These are phyloP conservation scores for Monopis laevigella DNA, from an alignment of 2,888 invertebrate genomes.

Conservation along the genomic window DNA sequence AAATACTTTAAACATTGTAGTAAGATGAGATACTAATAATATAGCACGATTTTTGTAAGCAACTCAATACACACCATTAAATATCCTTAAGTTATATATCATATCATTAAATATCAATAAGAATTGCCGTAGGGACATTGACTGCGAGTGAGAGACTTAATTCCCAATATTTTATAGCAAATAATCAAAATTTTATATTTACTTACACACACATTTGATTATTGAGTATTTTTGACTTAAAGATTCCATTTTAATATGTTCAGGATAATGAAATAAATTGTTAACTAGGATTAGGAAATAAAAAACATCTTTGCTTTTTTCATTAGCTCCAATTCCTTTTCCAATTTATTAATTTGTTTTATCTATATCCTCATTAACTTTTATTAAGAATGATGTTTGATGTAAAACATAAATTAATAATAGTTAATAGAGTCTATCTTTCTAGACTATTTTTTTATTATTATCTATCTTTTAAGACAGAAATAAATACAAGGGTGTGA, in stretches of 20 bases:
- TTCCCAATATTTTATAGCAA: too few relatives aligned
- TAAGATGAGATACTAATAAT: conserved; percentile 41
- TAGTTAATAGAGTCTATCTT: too few relatives aligned
- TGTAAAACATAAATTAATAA: too few relatives aligned
- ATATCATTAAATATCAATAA: too few relatives aligned
- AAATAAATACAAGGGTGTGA: too few relatives aligned
- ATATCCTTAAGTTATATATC: conserved; percentile 17
- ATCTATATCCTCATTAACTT: background rate
- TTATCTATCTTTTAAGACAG: too few relatives aligned
- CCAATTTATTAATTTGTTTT: background rate
- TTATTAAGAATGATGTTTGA: too few relatives aligned
- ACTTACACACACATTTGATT: conserved; percentile 6
- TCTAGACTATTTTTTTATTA: too few relatives aligned
- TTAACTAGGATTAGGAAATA: background rate
- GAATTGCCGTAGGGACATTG: too few relatives aligned
- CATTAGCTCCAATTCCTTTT: background rate
- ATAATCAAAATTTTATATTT: too few relatives aligned
- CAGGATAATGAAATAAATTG: background rate
- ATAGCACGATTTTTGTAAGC: conserved; percentile 41
- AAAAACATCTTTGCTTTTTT: background rate
- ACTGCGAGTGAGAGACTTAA: too few relatives aligned
- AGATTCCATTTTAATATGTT: background rate
- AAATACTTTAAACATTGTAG: conserved; percentile 38
- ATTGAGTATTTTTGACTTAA: background rate
- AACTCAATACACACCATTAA: conserved; percentile 23